These are phyloP conservation scores for Drosophila aff. DNA, from an alignment of 1,140 invertebrate genomes.

Conservation along the genomic window DNA sequence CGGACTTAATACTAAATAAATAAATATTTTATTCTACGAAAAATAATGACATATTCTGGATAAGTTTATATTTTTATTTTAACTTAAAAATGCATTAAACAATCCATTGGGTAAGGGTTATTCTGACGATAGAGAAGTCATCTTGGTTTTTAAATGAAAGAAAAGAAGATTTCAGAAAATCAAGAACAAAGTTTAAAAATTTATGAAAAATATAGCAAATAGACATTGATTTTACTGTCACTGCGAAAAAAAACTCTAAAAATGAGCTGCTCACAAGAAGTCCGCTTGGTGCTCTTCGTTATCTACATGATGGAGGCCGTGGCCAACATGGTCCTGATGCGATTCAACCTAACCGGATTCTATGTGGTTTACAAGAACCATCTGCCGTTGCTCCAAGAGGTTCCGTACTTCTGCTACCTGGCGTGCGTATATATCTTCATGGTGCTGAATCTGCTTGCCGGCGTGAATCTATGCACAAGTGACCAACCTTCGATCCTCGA, in stretches of 20 bases:
- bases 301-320: not conserved
- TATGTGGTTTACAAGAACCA: not conserved
- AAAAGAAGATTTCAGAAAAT: too few relatives aligned
- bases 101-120: too few relatives aligned
- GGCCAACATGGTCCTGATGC: not conserved
- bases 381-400: not conserved
- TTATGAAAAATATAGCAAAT: too few relatives aligned
- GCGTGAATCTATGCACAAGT: not conserved
- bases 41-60: too few relatives aligned
- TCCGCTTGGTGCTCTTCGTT: not conserved
- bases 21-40: slow-evolving; percentile 63
- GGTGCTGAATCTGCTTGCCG: not conserved
- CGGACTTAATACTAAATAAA: slow-evolving; percentile 49
- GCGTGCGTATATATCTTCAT: not conserved
- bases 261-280: not conserved
- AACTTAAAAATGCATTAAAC: too few relatives aligned
- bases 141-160: too few relatives aligned
- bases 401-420: not conserved
- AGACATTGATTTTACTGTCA: not conserved
- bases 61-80: too few relatives aligned
- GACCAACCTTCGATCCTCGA: not conserved
- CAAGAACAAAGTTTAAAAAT: too few relatives aligned
- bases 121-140: too few relatives aligned
- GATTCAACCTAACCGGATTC: not conserved
- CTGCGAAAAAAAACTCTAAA: not conserved